Percentiles rank a stretch among this genome's conserved stretches.
Evolutionary conservation across 2,888 invertebrate species (phyloP).

Genomic region (Bursaphelenchus okinawaensis): DNA sequence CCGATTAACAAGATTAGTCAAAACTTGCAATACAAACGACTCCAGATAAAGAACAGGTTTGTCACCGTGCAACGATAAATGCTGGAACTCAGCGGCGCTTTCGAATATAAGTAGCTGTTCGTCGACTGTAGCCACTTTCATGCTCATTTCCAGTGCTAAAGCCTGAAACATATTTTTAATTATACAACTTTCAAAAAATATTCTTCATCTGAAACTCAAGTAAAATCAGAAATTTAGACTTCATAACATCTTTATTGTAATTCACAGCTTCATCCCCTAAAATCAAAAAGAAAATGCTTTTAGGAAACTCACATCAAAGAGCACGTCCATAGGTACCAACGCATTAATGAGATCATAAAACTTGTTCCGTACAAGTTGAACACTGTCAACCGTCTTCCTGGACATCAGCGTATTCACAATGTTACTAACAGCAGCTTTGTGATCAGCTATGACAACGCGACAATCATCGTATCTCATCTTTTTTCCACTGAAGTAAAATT

Average conservation of each 20-base stretch:
- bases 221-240: no score
- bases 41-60: slow-evolving; percentile 20
- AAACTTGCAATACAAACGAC: slow-evolving; percentile 71
- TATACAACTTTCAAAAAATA: background rate
- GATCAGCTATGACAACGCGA: slow-evolving; percentile 80
- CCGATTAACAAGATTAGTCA: slow-evolving; percentile 60
- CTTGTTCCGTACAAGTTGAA: slow-evolving; percentile 77
- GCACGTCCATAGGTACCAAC: slow-evolving; percentile 84
- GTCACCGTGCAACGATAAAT: slow-evolving; percentile 66
- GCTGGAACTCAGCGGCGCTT: slow-evolving; percentile 83
- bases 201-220: background rate
- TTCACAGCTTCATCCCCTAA: no score
- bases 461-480: slow-evolving; percentile 68
- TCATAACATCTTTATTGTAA: no score
- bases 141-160: slow-evolving; percentile 75
- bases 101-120: slow-evolving; percentile 75
- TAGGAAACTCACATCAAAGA: slow-evolving; percentile 72
- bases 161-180: slow-evolving; percentile 62
- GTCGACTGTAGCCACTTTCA: slow-evolving; percentile 62
- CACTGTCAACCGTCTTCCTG: slow-evolving; percentile 74
- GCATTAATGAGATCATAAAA: slow-evolving; percentile 88
- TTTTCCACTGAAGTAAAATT: no score
- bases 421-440: slow-evolving; percentile 79
- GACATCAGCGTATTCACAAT: slow-evolving; percentile 79
- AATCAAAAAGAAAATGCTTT: no score